Conservation (phyloP, 2,888 invertebrate species). For the Amblyteles armatorius region DNA sequence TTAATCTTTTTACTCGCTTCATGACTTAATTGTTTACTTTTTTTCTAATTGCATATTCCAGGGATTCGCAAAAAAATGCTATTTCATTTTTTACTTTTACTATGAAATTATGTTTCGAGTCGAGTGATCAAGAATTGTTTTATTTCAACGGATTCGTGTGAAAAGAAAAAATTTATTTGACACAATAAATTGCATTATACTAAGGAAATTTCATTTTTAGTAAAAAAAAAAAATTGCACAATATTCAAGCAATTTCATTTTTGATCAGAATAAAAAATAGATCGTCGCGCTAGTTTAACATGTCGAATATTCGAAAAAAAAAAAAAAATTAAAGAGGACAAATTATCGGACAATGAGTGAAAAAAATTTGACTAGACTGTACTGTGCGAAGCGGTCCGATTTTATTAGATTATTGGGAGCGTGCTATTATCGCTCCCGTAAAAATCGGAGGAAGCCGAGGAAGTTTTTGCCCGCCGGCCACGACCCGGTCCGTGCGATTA, state of each 20-base stretch:
- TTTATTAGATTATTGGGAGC: slow-evolving; percentile 73
- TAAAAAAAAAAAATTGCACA: too few relatives aligned
- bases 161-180: too few relatives aligned
- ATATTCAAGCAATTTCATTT: too few relatives aligned
- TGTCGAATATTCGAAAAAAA: not conserved
- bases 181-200: too few relatives aligned
- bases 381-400: slow-evolving; percentile 57
- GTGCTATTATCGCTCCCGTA: slow-evolving; percentile 69
- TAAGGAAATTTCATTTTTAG: too few relatives aligned
- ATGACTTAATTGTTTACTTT: not conserved
- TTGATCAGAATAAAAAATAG: too few relatives aligned
- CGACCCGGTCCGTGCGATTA: slow-evolving; percentile 7
- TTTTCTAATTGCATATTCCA: not conserved
- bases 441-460: slow-evolving; percentile 33
- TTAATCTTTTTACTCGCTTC: not conserved
- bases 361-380: slow-evolving; percentile 20
- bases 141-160: too few relatives aligned
- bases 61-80: not conserved
- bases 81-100: not conserved
- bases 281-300: too few relatives aligned
- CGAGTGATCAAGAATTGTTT: too few relatives aligned
- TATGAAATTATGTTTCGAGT: too few relatives aligned
- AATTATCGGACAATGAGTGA: not conserved
- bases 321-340: too few relatives aligned
- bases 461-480: slow-evolving; percentile 8